A percentile compares a stretch with the other conserved stretches of the same genome.
Conservation (phyloP, 2,113 vertebrate genomes). For the Porphyrio hochstetteri region DNA sequence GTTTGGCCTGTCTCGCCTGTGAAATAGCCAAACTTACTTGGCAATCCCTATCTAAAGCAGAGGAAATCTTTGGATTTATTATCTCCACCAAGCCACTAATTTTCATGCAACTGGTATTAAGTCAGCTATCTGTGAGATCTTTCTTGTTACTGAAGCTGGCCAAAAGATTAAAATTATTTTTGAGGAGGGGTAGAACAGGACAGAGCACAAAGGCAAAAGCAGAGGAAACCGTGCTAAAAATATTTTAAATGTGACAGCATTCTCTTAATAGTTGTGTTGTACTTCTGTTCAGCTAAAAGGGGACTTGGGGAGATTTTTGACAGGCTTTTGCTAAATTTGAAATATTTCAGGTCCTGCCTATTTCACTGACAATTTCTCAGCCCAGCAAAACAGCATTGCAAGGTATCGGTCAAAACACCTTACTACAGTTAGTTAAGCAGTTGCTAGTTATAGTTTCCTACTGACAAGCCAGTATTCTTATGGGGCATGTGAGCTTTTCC, state of each 20-base stretch:
- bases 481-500: background rate
- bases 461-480: background rate
- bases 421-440: background rate
- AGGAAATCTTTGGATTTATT: conserved; percentile 34
- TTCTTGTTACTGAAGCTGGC: background rate
- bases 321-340: background rate
- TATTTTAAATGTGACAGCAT: background rate
- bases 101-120: conserved; percentile 24
- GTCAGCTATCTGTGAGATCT: background rate
- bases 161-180: background rate
- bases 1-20: background rate
- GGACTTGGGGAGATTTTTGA: background rate
- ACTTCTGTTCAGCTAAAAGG: background rate
- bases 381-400: background rate
- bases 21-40: conserved; percentile 39
- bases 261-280: background rate
- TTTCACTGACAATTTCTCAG: background rate
- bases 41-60: conserved; percentile 3
- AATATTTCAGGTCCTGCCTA: background rate
- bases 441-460: background rate
- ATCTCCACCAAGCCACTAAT: background rate
- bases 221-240: background rate
- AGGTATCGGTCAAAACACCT: background rate
- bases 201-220: background rate
- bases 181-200: background rate